Evolutionary conservation across 2,113 vertebrate genomes (phyloP), one percentile per base, ranked within the genome.

Genomic region (Pygoscelis antarcticus): DNA sequence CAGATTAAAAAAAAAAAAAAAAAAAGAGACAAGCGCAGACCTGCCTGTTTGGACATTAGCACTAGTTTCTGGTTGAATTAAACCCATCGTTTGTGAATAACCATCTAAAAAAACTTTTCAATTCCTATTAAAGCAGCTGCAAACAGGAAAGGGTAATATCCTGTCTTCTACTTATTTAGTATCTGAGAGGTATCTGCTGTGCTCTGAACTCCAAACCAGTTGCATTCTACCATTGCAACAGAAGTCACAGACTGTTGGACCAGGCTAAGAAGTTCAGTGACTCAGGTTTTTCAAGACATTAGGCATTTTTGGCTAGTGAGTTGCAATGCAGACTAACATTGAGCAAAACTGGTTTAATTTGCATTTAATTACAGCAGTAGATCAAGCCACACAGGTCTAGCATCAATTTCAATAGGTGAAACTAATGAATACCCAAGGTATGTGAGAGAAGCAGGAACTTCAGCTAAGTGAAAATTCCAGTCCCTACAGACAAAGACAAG

Each of bases 291-390:
- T 95, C 95, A 89, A 92, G 83, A 92, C 79, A 68, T 74, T 75
- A 52, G 15, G 47, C 69, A 78, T 81, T 93, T 96, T 93, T 90
- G 94, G 95, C 94, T 90, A 96, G 46, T 10, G 47, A 94, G 69
- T 4, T 91, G 83, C 64, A 92, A 78, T 19, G 27, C 77, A 96
- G 94, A 93, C 79, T 90, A 89, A 90, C 2, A 0, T 21, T 96
- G 76, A 95, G 94, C 76, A 94, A 96, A 97, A 97, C 95, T 89
- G 83, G 95, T 96, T 96, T 93, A 71, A 96, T 97, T 97, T 97
- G 83, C 95, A 96, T 95, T 92, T 96, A 95, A 94, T 94, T 95
- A 91, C 86, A 90, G 85, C 71, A 81, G 95, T 81, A 97, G 95
- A 97, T 97, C 95, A 96, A 95, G 95, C 92, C 90, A 60, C 90